Base-by-base conservation (phyloP, 2,113 vertebrate species). In the Heterotis niloticus region DNA sequence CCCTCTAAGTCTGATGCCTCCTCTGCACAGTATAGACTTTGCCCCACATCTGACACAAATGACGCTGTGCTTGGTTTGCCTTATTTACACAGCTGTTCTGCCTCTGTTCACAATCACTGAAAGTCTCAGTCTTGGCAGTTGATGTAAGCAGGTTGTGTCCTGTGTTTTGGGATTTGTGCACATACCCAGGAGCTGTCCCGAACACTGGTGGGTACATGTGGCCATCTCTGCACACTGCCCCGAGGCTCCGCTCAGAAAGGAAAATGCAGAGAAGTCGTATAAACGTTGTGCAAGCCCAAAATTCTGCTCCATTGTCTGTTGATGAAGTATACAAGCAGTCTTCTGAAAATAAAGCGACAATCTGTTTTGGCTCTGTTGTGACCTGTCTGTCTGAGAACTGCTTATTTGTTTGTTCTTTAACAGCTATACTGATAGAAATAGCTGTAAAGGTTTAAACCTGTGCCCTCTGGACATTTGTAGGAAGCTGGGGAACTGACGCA, bases 401-500 rank as follows among this genome's bases (percentile, higher is more conserved):
- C 56, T 14, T 59, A 5, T 77, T 54, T 76, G 75, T 56, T 57
- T 64, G 34, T 69, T 62, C 81, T 80, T 79, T 44, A 44, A 44
- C 34, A 44, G 34, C 7, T 4, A 44, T 44, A 2, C 7, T 44
- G 34, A 44, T 44, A 44, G 34, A 4, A 44, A 44, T 44, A 44
- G 34, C 34, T 4, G 34, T 4, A 44, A 44, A 44, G 34, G 7
- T 44, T 60, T 81, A 51, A 84, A 54, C 7, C 3, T 44, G 34
- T 17, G 83, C 34, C 83, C 84, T 79, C 81, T 86, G 76, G 89
- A 85, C 86, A 82, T 78, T 79, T 82, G 51, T 78, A 93, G 92
- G 90, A 89, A 89, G 88, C 85, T 83, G 88, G 89, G 87, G 80
- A 87, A 82, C 90, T 90, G 90, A 86, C 86, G 87, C 87, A 87